Conservation (phyloP, 1,140 invertebrate genomes). For the Acyrthosiphon pisum region DNA sequence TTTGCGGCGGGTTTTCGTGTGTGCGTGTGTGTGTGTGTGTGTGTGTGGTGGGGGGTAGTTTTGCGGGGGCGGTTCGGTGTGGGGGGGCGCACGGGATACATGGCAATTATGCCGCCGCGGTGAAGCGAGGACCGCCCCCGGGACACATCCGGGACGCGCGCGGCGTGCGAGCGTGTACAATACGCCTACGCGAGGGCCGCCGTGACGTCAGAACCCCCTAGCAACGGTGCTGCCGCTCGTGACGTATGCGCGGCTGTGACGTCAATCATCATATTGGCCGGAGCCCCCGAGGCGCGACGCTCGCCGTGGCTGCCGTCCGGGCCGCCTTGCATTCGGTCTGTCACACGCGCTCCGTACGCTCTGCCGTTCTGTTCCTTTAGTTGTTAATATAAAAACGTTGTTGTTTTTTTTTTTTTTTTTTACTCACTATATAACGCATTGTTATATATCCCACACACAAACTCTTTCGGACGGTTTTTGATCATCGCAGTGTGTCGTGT, state of each 20-base stretch:
- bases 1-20: not conserved
- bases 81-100: not conserved
- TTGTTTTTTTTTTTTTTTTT: constrained; percentile 7
- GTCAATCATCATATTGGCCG: constrained; percentile 57
- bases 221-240: constrained; percentile 53
- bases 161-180: not conserved
- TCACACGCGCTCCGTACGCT: constrained; percentile 53
- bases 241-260: constrained; percentile 42
- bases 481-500: not conserved
- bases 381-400: constrained; percentile 37
- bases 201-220: constrained; percentile 56
- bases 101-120: not conserved
- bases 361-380: constrained; percentile 54
- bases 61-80: not conserved
- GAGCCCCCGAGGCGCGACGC: constrained; percentile 44
- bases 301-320: constrained; percentile 44
- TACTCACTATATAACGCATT: not conserved
- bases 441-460: not conserved
- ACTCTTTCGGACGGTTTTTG: not conserved
- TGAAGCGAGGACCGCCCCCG: not conserved
- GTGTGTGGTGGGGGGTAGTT: not conserved
- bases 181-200: constrained; percentile 18
- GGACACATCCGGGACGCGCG: not conserved
- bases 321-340: constrained; percentile 52
- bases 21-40: too few relatives aligned